These are phyloP conservation scores for Hemibagrus guttatus DNA, from an alignment of 2,797 vertebrate species.

Conservation along the genomic window DNA sequence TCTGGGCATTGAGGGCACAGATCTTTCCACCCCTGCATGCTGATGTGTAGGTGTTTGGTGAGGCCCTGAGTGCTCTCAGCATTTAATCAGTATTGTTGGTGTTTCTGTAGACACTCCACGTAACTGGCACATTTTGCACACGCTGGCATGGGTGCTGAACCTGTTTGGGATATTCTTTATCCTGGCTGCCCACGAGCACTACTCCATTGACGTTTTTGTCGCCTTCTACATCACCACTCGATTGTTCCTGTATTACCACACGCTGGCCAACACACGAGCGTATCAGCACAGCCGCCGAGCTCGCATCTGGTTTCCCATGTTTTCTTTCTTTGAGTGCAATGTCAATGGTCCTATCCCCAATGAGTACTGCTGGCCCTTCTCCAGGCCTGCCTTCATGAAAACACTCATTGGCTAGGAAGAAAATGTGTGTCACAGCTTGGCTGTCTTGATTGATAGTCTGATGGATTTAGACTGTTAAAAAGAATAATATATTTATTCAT, in stretches of 20 bases:
- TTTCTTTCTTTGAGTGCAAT: constrained; percentile 98
- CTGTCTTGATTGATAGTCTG: not conserved
- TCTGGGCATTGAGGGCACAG: not conserved
- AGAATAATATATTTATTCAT: not conserved
- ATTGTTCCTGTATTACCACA: constrained; percentile 98
- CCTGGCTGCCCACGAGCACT: constrained; percentile 98
- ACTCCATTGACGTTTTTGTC: constrained; percentile 98
- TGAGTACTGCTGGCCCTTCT: constrained; percentile 97
- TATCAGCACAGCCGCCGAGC: constrained; percentile 97
- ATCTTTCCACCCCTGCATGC: not conserved
- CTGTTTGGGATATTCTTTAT: constrained; percentile 99
- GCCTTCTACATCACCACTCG: constrained; percentile 99
- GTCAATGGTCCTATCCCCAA: constrained; percentile 97
- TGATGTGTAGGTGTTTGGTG: not conserved
- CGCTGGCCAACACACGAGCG: constrained; percentile 93
- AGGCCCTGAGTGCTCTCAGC: not conserved
- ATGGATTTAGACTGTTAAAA: not conserved
- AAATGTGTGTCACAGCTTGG: not conserved
- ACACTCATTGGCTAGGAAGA: constrained; percentile 74
- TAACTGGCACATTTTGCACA: constrained; percentile 98
- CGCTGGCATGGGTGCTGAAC: constrained; percentile 97
- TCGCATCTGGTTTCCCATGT: constrained; percentile 99
- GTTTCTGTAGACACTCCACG: constrained; percentile 86
- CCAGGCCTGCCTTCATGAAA: constrained; percentile 82
- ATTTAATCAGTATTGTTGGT: not conserved